These are phyloP conservation scores for Byasa hedistus DNA, from an alignment of 2,888 invertebrate genomes.

Conservation along the genomic window DNA sequence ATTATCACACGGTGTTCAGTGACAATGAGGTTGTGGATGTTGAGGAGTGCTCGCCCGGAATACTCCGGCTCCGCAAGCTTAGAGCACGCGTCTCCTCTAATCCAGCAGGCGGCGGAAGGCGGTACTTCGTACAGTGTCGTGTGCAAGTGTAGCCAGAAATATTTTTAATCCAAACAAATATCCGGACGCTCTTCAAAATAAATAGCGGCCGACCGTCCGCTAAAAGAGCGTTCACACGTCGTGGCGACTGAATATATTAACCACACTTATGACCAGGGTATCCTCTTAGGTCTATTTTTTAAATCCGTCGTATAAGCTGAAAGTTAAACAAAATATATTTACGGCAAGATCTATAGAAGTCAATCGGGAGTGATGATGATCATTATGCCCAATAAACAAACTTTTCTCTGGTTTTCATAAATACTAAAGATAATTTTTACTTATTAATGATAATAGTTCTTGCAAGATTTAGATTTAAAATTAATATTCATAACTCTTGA, in stretches of 20 bases:
- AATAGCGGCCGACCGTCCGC: conserved; percentile 63
- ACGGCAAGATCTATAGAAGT: too few relatives aligned
- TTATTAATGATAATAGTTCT: too few relatives aligned
- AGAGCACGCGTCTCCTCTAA: conserved; percentile 28
- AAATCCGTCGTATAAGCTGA: too few relatives aligned
- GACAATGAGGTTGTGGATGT: neutral
- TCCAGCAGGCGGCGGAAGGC: conserved; percentile 35
- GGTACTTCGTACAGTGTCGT: conserved; percentile 66
- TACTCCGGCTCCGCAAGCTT: neutral
- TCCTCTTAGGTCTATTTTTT: too few relatives aligned
- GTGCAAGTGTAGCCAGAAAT: conserved; percentile 78
- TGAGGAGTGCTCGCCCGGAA: conserved; percentile 3
- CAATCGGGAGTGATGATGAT: too few relatives aligned
- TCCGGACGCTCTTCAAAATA: conserved; percentile 71
- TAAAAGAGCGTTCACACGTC: conserved; percentile 53
- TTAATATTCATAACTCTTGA: too few relatives aligned
- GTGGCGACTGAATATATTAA: conserved; percentile 16
- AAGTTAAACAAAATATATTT: too few relatives aligned
- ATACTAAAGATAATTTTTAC: too few relatives aligned
- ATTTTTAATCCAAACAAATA: conserved; percentile 78
- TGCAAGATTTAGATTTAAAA: too few relatives aligned
- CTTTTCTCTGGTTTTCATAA: too few relatives aligned
- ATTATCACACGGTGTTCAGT: neutral
- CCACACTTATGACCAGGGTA: too few relatives aligned
- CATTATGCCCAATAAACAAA: too few relatives aligned